Evolutionary conservation across 2,797 vertebrate species (phyloP).

Genomic region (Sebastolobus alascanus): DNA sequence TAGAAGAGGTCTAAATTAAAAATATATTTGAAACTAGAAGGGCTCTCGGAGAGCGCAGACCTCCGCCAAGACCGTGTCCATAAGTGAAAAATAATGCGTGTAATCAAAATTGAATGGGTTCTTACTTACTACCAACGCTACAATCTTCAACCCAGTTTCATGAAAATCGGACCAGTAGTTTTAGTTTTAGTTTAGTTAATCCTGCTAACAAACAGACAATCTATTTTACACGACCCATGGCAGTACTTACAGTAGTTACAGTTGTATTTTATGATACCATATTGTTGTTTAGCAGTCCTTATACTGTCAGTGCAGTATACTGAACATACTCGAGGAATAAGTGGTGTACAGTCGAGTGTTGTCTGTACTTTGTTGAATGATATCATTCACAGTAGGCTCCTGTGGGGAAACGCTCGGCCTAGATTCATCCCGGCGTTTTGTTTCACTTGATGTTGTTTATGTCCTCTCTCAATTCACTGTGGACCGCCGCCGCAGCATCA

Average conservation of each 20-base stretch:
- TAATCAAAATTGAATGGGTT: background rate
- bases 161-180: background rate
- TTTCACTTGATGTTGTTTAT: conserved; percentile 68
- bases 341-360: conserved; percentile 33
- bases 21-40: conserved; percentile 1
- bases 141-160: background rate
- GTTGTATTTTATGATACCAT: background rate
- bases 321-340: conserved; percentile 17
- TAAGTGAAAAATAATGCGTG: background rate
- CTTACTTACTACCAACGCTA: background rate
- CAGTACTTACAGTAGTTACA: background rate
- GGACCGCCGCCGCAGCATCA: conserved; percentile 27
- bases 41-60: background rate
- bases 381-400: conserved; percentile 61
- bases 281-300: background rate
- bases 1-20: background rate
- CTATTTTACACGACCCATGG: background rate
- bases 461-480: conserved; percentile 45
- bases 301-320: background rate
- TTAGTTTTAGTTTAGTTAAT: background rate
- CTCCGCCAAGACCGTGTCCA: background rate
- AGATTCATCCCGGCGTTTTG: conserved; percentile 65
- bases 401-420: conserved; percentile 65
- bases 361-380: conserved; percentile 50
- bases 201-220: background rate